Percentiles rank a stretch among this genome's conserved stretches.
These are phyloP conservation scores for Alcedo quadribrachys DNA, from an alignment of 2,797 vertebrate species.

Conservation along the genomic window DNA sequence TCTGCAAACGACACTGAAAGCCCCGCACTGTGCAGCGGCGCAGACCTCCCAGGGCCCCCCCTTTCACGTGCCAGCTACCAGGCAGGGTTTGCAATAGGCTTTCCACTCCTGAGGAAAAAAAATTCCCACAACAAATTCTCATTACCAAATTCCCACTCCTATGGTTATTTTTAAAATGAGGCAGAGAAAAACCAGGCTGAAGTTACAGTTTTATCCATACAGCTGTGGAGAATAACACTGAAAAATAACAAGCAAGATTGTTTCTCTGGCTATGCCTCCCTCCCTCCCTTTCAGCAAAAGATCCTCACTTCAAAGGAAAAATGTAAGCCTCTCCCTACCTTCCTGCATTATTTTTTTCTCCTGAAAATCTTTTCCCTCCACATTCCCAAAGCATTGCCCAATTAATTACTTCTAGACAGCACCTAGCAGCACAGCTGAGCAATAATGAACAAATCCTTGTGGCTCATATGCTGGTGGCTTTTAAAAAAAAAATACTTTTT, in stretches of 20 bases:
- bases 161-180: neutral
- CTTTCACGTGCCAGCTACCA: neutral
- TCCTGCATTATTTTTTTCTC: slow-evolving; percentile 58
- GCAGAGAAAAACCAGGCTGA: neutral
- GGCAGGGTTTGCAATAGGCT: neutral
- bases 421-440: slow-evolving; percentile 74
- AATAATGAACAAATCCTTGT: slow-evolving; percentile 75
- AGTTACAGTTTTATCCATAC: neutral
- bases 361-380: slow-evolving; percentile 54
- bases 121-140: neutral
- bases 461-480: slow-evolving; percentile 76
- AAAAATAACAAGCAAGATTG: slow-evolving; percentile 23
- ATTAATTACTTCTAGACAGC: slow-evolving; percentile 76
- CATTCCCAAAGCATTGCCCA: slow-evolving; percentile 71
- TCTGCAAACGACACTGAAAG: slow-evolving; percentile 17
- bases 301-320: slow-evolving; percentile 52
- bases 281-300: slow-evolving; percentile 12
- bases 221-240: neutral
- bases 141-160: neutral
- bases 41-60: neutral
- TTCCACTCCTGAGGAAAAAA: neutral
- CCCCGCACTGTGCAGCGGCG: neutral
- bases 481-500: slow-evolving; percentile 73
- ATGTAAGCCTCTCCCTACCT: neutral
- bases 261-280: slow-evolving; percentile 12